These are phyloP conservation scores for Eupelmus urozonus DNA, from an alignment of 2,888 invertebrate genomes.

Conservation along the genomic window DNA sequence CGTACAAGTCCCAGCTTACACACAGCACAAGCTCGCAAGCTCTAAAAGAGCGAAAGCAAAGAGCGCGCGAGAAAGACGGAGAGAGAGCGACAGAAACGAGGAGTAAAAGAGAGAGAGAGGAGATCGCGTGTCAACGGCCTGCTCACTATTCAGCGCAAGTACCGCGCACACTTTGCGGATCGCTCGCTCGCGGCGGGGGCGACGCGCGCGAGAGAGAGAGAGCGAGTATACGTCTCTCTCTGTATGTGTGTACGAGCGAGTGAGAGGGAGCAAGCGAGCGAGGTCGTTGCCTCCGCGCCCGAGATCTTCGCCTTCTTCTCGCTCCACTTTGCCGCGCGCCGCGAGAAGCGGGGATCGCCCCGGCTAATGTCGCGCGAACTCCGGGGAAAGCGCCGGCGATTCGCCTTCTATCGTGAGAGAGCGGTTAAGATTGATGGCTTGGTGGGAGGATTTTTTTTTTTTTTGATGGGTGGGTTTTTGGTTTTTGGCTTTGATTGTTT, in stretches of 20 bases:
- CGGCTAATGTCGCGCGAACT: background rate
- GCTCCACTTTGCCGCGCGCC: constrained; percentile 53
- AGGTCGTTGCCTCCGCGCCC: constrained; percentile 73
- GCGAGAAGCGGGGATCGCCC: too few species aligned
- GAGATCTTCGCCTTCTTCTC: constrained; percentile 62
- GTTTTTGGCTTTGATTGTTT: too few species aligned
- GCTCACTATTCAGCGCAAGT: constrained; percentile 74
- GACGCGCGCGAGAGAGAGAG: constrained; percentile 35
- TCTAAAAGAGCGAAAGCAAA: background rate
- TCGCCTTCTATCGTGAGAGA: constrained; percentile 19
- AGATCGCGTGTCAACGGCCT: constrained; percentile 73
- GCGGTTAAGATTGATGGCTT: too few species aligned
- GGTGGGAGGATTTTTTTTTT: too few species aligned
- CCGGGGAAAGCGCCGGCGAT: background rate
- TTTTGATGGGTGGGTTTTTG: too few species aligned
- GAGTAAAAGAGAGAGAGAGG: constrained; percentile 11
- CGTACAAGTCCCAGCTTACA: background rate
- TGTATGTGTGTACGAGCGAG: constrained; percentile 53
- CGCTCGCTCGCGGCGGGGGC: constrained; percentile 60
- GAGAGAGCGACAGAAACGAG: background rate
- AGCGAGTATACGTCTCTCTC: background rate
- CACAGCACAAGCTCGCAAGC: background rate
- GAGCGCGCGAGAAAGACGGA: too few species aligned
- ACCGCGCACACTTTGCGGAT: constrained; percentile 46
- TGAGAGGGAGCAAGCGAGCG: constrained; percentile 55